phyloP scores from a whole-genome alignment of 2,113 vertebrate species.

The Psophia crepitans region DNA sequence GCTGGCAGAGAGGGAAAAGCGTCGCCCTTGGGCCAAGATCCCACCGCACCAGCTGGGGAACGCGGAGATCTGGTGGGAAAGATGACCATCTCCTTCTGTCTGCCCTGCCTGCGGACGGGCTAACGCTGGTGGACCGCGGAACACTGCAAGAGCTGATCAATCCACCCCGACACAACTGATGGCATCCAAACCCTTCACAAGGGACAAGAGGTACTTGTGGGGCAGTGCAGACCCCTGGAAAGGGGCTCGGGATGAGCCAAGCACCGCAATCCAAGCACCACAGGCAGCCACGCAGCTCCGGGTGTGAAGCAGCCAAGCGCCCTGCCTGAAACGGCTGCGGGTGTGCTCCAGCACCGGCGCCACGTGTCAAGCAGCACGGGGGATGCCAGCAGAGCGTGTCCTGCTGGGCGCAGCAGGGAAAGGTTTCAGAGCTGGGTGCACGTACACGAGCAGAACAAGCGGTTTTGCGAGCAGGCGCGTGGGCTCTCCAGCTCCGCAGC shows the following conservation, averaged over 20 bases:
- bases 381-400: background rate
- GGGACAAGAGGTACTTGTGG: background rate
- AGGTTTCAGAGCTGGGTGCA: background rate
- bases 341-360: background rate
- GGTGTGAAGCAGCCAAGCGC: background rate
- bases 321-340: background rate
- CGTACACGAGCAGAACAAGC: background rate
- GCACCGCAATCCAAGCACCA: background rate
- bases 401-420: background rate
- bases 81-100: background rate
- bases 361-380: accelerated
- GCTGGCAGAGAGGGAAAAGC: background rate
- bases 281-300: background rate
- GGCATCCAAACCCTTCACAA: background rate
- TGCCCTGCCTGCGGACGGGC: background rate
- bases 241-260: background rate
- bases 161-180: background rate
- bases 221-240: background rate
- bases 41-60: background rate
- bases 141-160: background rate
- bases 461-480: background rate
- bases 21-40: accelerated
- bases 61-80: background rate
- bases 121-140: background rate
- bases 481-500: background rate